Conservation (phyloP, 2,113 vertebrate species). For the Epinephelus fuscoguttatus region DNA sequence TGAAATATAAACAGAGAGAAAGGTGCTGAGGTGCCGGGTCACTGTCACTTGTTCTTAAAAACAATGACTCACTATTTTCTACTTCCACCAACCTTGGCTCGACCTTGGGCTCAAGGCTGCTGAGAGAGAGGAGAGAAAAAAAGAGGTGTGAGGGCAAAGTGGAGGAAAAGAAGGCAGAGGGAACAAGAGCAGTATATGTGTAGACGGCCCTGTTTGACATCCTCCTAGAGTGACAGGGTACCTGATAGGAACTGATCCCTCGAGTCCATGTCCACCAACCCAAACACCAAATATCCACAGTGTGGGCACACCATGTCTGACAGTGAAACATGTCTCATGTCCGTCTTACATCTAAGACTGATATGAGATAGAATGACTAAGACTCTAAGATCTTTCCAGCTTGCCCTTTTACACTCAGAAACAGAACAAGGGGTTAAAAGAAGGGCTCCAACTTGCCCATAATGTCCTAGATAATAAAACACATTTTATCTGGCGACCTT, state of each 20-base stretch:
- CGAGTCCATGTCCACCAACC: neutral
- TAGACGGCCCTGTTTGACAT: neutral
- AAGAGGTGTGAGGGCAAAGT: neutral
- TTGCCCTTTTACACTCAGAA: neutral
- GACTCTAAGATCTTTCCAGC: neutral
- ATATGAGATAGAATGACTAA: neutral
- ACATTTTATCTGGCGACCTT: neutral
- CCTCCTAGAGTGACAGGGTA: neutral
- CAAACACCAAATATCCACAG: neutral
- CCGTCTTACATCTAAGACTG: neutral
- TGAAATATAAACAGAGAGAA: conserved; percentile 21
- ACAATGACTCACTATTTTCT: conserved; percentile 61
- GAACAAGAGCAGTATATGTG: neutral
- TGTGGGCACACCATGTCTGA: neutral
- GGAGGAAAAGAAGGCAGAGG: neutral
- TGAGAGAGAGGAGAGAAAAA: neutral
- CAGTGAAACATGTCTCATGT: neutral
- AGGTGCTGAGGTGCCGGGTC: conserved; percentile 18
- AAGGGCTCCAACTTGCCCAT: neutral
- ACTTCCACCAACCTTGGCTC: neutral
- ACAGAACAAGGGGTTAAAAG: neutral
- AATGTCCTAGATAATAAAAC: neutral
- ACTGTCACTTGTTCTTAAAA: conserved; percentile 67
- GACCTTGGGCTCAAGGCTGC: conserved; percentile 49
- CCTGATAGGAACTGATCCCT: conserved; percentile 11